Evolutionary conservation across 2,888 invertebrate genomes (phyloP), one percentile per base, ranked within the genome.

Genomic region (Theretra japonica): DNA sequence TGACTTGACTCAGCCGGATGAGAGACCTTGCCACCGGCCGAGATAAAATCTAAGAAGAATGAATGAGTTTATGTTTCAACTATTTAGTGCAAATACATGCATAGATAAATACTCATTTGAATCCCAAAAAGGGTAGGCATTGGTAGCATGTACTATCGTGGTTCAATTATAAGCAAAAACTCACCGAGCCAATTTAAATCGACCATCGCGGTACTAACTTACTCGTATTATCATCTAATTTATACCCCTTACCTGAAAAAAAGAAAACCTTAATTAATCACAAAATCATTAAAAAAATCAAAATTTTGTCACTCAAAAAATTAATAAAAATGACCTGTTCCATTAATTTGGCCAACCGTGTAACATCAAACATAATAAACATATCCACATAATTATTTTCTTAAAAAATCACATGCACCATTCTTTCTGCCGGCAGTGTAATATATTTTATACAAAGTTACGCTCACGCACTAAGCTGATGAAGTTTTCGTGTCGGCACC

Each of bases 401-500:
- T 58, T 33, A 60, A 23, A 41, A 65, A 11, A 65, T 41, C 41
- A 41, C 41, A 11, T 33, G 11, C 17, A 5, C 41, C 17, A 21
- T 25, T 65, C 23, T 7, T 7, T 65, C 15, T 23, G 65, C 65
- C 65, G 6, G 48, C 23, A 41, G 15, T 65, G 41, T 65, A 60
- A 30, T 28, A 62, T 3, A 65, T 48, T 41, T 33, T 72, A 68
- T 72, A 74, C 74, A 23, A 23, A 23, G 65, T 48, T 65, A 23
- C 65, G 33, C 60, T 78, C 59, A 65, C 65, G 65, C 65, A 65
- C 65, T 3, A 41, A 28, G 41, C 48, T 83, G 85, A 86, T 83
- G 83, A 85, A 82, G 82, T 83, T 86, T 86, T 83, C 87, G 84
- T 87, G 87, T 86, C 80, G 78, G 76, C 76, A 57, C 69, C 23